These are phyloP conservation scores for Tragopan temminckii DNA, from an alignment of 2,797 vertebrate genomes.

Conservation along the genomic window DNA sequence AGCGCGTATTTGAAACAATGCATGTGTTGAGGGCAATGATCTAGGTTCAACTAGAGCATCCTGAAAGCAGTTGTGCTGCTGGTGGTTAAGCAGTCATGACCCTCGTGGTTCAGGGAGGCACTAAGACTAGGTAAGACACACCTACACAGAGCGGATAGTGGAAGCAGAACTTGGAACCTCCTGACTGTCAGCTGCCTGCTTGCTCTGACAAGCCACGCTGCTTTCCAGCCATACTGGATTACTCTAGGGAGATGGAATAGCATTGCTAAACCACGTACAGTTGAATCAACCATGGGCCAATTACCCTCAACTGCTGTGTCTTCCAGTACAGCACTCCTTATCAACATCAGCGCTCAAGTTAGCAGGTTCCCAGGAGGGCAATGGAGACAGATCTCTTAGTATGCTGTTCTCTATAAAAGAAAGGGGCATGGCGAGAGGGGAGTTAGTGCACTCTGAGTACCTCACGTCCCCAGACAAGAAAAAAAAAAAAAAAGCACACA, in stretches of 20 bases:
- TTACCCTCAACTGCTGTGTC: neutral
- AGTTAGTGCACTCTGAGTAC: neutral
- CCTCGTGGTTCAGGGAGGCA: neutral
- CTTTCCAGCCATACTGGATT: neutral
- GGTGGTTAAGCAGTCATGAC: neutral
- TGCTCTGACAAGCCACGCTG: neutral
- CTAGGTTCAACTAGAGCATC: neutral
- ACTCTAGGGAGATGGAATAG: neutral
- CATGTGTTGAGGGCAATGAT: accelerated
- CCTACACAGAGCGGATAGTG: accelerated
- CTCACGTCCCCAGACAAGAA: neutral
- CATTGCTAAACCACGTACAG: neutral
- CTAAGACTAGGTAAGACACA: neutral
- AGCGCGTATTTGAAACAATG: neutral
- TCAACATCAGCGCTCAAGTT: neutral
- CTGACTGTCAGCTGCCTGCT: neutral
- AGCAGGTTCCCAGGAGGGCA: neutral
- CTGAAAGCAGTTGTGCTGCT: neutral
- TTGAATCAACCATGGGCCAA: neutral
- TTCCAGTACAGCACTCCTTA: neutral
- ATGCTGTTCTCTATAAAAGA: neutral
- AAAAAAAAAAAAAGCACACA: neutral
- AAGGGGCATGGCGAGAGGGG: neutral
- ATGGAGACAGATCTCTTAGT: neutral
- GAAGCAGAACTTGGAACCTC: neutral